phyloP scores from a whole-genome alignment of 2,797 vertebrate genomes.

The Danionella dracula region DNA sequence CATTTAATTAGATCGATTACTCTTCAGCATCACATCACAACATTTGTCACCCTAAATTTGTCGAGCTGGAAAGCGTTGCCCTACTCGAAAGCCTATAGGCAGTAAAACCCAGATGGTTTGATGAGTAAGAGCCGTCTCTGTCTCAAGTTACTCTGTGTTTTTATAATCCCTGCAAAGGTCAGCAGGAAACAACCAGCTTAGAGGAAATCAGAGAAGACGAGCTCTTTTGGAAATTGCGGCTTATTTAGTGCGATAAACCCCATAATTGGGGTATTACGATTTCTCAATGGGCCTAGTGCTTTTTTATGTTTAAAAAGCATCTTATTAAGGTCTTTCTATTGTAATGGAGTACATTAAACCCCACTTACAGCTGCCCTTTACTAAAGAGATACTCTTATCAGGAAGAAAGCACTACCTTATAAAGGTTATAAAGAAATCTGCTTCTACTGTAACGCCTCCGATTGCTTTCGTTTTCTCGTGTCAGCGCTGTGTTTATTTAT shows the following conservation, averaged over 20 bases:
- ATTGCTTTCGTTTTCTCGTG: background rate
- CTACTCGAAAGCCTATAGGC: constrained; percentile 25
- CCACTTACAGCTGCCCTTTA: no score
- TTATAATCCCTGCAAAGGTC: constrained; percentile 69
- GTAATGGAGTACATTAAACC: no score
- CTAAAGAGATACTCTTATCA: background rate
- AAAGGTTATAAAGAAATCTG: no score
- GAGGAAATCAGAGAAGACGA: constrained; percentile 58
- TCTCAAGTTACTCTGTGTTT: constrained; percentile 59
- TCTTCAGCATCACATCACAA: background rate
- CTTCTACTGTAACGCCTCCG: no score
- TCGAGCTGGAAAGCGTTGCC: background rate
- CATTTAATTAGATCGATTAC: background rate
- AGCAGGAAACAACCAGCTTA: constrained; percentile 64
- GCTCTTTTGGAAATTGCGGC: constrained; percentile 42
- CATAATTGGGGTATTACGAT: background rate
- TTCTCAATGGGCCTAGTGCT: background rate
- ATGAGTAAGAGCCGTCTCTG: constrained; percentile 36
- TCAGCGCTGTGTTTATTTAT: background rate
- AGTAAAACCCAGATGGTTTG: constrained; percentile 14
- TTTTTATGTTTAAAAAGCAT: background rate
- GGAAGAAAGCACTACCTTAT: background rate
- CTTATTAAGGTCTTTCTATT: no score
- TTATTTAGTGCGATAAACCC: constrained; percentile 16
- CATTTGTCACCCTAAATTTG: background rate